Conservation (phyloP, 2,888 invertebrate genomes). For the Orthonevra nobilis region DNA sequence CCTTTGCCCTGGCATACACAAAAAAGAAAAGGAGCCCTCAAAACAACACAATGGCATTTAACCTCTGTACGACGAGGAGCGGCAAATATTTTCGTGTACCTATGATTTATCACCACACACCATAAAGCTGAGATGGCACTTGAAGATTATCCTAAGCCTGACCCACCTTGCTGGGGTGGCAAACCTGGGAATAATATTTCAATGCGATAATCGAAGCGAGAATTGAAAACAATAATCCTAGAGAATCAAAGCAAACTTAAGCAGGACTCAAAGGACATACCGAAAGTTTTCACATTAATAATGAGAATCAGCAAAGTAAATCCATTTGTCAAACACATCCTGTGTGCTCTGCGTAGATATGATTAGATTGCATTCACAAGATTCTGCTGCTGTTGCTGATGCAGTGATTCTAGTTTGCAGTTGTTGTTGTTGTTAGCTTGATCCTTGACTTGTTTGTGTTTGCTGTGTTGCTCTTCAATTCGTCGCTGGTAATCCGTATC, state of each 20-base stretch:
- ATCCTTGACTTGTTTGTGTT: constrained; percentile 25
- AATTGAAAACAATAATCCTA: constrained; percentile 64
- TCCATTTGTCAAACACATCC: constrained; percentile 71
- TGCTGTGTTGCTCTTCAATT: constrained; percentile 46
- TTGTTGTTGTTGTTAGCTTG: constrained; percentile 4
- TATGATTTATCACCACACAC: constrained; percentile 56
- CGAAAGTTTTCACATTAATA: constrained; percentile 70
- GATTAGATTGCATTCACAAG: constrained; percentile 64
- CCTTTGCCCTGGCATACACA: constrained; percentile 24
- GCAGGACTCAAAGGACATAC: constrained; percentile 64
- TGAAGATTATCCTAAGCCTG: neutral
- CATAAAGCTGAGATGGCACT: constrained; percentile 39
- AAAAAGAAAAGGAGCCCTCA: constrained; percentile 33
- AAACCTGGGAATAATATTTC: constrained; percentile 27
- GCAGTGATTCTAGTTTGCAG: constrained; percentile 48
- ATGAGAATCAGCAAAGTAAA: constrained; percentile 69
- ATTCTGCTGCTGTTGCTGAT: constrained; percentile 27
- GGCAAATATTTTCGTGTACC: constrained; percentile 13
- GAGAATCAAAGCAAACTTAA: constrained; percentile 36
- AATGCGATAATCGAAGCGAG: constrained; percentile 41
- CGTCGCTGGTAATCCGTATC: constrained; percentile 57
- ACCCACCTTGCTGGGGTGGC: too few relatives aligned
- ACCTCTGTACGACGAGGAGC: constrained; percentile 39
- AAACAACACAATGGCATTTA: constrained; percentile 41
- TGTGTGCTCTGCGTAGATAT: constrained; percentile 59